Evolutionary conservation across 2,797 vertebrate species (phyloP).

Genomic region (Poecile montanus): DNA sequence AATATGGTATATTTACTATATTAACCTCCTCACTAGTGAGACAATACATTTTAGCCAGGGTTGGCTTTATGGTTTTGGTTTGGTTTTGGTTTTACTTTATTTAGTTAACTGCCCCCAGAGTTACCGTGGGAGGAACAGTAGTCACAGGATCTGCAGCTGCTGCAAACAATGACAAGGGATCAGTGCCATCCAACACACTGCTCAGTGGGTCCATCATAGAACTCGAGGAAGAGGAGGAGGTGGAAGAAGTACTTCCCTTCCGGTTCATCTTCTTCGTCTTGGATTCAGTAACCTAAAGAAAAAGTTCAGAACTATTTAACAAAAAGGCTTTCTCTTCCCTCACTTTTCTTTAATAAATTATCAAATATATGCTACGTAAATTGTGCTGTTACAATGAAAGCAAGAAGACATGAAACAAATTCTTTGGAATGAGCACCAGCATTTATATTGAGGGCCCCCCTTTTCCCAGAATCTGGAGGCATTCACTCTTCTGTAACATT

Average conservation of each 20-base stretch:
- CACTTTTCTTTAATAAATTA: not conserved
- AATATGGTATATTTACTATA: not conserved
- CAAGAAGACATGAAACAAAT: not conserved
- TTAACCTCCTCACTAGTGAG: not conserved
- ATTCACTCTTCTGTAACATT: not conserved
- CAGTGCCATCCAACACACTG: conserved; percentile 92
- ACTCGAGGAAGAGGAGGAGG: conserved; percentile 90
- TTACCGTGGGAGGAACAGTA: conserved; percentile 58
- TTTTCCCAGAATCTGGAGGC: not conserved
- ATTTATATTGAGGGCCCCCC: not conserved
- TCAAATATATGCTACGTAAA: not conserved
- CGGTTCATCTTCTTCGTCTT: conserved; percentile 87
- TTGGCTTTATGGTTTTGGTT: not conserved
- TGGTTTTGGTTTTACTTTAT: not conserved
- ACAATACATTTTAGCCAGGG: not conserved
- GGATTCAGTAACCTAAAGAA: conserved; percentile 86
- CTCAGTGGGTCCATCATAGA: conserved; percentile 88
- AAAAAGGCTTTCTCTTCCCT: not conserved
- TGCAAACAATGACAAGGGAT: conserved; percentile 93
- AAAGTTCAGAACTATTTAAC: not conserved
- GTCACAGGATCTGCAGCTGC: conserved; percentile 77
- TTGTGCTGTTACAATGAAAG: not conserved
- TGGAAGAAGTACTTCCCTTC: conserved; percentile 92
- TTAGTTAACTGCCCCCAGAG: not conserved
- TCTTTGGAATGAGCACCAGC: not conserved